Base-by-base conservation (phyloP, 37 sponge, comb jelly and placozoan genomes). In the Ianthella basta region DNA sequence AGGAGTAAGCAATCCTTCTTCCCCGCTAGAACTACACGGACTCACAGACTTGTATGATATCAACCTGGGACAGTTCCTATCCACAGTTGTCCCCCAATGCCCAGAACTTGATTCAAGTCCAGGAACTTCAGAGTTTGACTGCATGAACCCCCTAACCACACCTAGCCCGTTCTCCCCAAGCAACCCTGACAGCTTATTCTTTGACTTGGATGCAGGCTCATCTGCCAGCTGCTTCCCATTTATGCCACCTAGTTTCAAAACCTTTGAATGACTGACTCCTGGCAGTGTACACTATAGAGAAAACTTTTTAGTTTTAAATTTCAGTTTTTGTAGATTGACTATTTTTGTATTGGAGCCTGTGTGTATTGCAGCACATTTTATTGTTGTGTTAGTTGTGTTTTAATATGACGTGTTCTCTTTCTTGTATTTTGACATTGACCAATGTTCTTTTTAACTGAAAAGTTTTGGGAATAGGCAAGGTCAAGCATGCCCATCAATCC, bases 71-170 rank as follows among this genome's bases (percentile, higher is more conserved):
- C 78, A 75, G 54, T 75, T 75, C 40, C 25, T 75, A 10, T 44
- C 50, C 15, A 75, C 78, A 41, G 37, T 36, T 53, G 54, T 41
- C 1, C 78, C 37, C 21, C 54, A n/a, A 3, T 40, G 25, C 25
- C 0, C 21, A 36, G 78, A 75, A 10, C 40, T 75, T 41, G 53
- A 75, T 75, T 30, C 70, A 6, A 75, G 39, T 75, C 54, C 78
- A 18, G 54, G n/a, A 40, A 12, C 35, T 2, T 34, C 29, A 4
- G 70, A 34, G 3, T 69, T 69, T 30, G 70, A 69, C 70, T 30
- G 35, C 18, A n/a, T 69, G 32, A 35, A 69, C 34, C 70, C 70
- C 19, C 34, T 69, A 0, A 32, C 70, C 12, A 30, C 29, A 34
- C 18, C 29, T 5, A 69, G 70, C 34, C 70, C 70, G 4, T 69